Base-by-base conservation (phyloP, 2,797 vertebrate genomes). In the Emydoidea blandingii region DNA sequence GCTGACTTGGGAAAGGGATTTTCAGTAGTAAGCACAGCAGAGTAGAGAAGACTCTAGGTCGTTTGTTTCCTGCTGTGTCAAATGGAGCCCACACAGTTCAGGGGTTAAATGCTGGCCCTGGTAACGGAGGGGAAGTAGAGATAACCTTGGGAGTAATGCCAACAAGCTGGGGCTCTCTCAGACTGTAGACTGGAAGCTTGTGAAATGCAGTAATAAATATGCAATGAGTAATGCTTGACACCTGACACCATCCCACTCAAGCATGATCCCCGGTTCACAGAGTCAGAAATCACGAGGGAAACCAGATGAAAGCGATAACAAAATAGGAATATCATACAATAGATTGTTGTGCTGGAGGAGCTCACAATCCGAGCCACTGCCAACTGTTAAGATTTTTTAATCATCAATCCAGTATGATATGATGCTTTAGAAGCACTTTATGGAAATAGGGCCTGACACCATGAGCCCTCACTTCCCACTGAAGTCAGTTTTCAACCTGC, bases 281-380 rank as follows among this genome's bases (percentile, higher is more conserved):
- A 74, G n/a, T 65, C 62, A 72, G 79, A 92, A 84, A 92, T 53
- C 59, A 85, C 14, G 12, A 74, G 68, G 15, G 76, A 72, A 86
- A 47, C 53, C 68, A 37, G 88, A n/a, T 78, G 44, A 52, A 93
- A 88, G 81, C 18, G 88, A 6, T n/a, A 65, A 57, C 29, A 87
- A 88, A 88, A 68, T 12, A 57, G 47, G 50, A 41, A 34, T 5
- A 23, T 47, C 37, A 57, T 19, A 21, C 27, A 79, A 68, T 86
- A 21, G 62, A 72, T 47, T 14, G 86, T 54, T 74, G 1, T 85
- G 52, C 76, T 93, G 23, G 2, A 80, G 72, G 88, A 59, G 37
- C 16, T 29, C 23, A 76, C 27, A 8, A 25, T 81, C 82, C 6
- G 12, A 88, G 82, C 41, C 18, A 87, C 29, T 41, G 80, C 3